Percentiles rank a stretch among this genome's conserved stretches.
Evolutionary conservation across 2,888 invertebrate genomes (phyloP).

Genomic region (Parnassius smintheus): DNA sequence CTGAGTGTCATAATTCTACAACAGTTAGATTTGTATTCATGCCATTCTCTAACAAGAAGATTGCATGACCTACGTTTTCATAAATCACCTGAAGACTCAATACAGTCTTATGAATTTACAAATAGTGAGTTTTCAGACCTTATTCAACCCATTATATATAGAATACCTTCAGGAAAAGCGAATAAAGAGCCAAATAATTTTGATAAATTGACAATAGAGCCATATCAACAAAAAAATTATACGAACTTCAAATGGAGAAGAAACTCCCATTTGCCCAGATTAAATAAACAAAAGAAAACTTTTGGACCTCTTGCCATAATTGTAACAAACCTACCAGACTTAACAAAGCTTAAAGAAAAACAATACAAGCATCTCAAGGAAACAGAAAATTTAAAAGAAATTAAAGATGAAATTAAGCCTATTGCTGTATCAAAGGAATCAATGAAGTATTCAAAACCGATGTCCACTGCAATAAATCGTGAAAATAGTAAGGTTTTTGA

Average conservation of each 20-base stretch:
- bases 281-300: background rate
- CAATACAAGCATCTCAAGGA: background rate
- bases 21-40: background rate
- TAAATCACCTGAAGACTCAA: background rate
- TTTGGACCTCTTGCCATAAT: background rate
- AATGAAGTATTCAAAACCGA: background rate
- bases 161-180: background rate
- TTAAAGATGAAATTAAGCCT: background rate
- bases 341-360: background rate
- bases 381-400: background rate
- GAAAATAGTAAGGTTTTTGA: background rate
- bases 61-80: background rate
- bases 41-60: background rate
- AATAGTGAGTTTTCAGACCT: background rate
- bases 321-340: background rate
- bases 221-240: background rate
- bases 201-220: background rate
- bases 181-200: background rate
- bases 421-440: background rate
- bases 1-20: conserved; percentile 6
- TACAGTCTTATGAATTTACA: background rate
- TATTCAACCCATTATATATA: background rate
- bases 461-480: background rate
- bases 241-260: background rate
- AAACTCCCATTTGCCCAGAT: background rate